These are phyloP conservation scores for Onthophagus taurus DNA, from an alignment of 1,140 invertebrate species.

Conservation along the genomic window DNA sequence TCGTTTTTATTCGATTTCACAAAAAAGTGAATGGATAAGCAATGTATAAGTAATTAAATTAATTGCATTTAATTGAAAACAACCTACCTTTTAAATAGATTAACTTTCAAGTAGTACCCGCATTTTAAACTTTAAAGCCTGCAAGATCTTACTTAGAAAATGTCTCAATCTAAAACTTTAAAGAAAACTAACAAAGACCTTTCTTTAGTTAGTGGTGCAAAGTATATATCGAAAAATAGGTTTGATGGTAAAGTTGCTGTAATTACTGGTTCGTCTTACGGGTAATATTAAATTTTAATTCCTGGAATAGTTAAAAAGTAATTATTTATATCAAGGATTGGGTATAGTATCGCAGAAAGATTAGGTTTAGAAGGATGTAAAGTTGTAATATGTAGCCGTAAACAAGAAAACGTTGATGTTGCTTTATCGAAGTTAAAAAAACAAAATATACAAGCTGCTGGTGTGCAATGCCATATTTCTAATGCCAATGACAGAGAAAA, in stretches of 20 bases:
- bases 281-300: constrained; percentile 44
- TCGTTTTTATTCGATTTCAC: too few species aligned
- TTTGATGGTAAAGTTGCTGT: constrained; percentile 72
- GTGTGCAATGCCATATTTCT: constrained; percentile 78
- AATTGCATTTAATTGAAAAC: too few species aligned
- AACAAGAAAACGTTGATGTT: constrained; percentile 76
- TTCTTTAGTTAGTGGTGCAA: too few species aligned
- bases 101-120: too few species aligned
- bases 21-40: too few species aligned
- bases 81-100: too few species aligned
- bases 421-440: constrained; percentile 65
- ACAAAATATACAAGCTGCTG: constrained; percentile 55
- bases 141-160: too few species aligned
- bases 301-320: constrained; percentile 25
- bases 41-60: too few species aligned
- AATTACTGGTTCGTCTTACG: constrained; percentile 86
- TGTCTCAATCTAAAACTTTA: too few species aligned
- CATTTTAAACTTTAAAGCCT: too few species aligned
- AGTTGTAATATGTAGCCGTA: constrained; percentile 85
- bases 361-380: constrained; percentile 82
- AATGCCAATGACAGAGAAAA: constrained; percentile 66
- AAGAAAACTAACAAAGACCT: too few species aligned
- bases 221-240: too few species aligned
- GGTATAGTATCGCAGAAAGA: constrained; percentile 79
- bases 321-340: constrained; percentile 60